Base-by-base conservation (phyloP, 2,888 invertebrate species). In the Leucania comma region DNA sequence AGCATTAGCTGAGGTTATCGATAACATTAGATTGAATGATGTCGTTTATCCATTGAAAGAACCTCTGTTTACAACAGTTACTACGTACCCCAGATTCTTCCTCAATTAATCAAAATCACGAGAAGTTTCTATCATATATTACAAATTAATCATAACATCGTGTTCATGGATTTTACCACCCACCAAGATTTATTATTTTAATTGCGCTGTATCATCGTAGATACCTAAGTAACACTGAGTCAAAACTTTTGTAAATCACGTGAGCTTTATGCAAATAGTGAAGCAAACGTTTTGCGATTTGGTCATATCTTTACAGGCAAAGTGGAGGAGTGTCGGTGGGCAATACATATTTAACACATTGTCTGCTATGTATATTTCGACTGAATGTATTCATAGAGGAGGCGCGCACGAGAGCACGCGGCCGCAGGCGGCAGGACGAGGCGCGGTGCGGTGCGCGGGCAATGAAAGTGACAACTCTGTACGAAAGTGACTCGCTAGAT, bases 401-500 rank as follows among this genome's bases (percentile, higher is more conserved):
- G 42, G 42, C 42, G 61, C 51, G 61, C 32, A n/a, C 50, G 42
- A 38, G 14, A 42, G 42, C 42, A 17, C n/a, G 68, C 66, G 56
- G 73, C 80, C 77, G 68, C 87, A 84, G 87, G 87, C 81, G 80
- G 72, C 88, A 88, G 88, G 88, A 89, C 88, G 81, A 87, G 87
- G 87, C 86, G 86, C 83, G 84, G 88, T 29, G 54, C 87, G 84
- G 84, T 10, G 85, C 75, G 83, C 81, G 81, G 77, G 89, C 90
- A 92, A 94, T 91, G 95, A 95, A 95, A 95, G 94, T 93, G 93
- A 94, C 93, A 93, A 91, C 88, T 88, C 87, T 88, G 88, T 90
- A 93, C 91, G 94, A 95, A 94, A 95, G 94, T 94, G 90, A 91
- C 90, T 91, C 86, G 90, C 89, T 93, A 93, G 93, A 95, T 94